Base-by-base conservation (phyloP, 2,888 invertebrate species). In the Oegoconia quadripuncta region DNA sequence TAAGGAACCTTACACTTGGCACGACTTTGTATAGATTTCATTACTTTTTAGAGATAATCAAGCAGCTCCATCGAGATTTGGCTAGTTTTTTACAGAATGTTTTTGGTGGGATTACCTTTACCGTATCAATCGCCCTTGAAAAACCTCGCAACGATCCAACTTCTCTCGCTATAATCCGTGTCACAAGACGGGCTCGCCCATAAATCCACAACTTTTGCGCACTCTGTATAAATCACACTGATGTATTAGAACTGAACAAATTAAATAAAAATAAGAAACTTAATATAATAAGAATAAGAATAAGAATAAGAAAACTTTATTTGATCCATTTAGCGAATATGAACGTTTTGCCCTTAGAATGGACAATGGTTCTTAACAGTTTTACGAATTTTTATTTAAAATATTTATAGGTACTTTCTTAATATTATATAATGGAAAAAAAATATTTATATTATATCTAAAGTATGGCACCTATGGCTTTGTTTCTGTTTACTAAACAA, bases 181-280 rank as follows among this genome's bases (percentile, higher is more conserved):
- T 44, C 42, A 41, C 42, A 36, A 37, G 30, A 30, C 32, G 34
- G 25, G 30, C 41, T 18, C 11, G 31, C 36, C 44, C 18, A 50
- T 52, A 50, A 52, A 52, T 50, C 44, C 42, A 32, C 42, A 52
- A 52, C 37, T 50, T 52, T 32, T 39, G 39, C 41, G 20, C 25
- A 37, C 31, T n/a, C n/a, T 29, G 20, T 39, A 46, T 53, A 53
- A 53, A 53, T 53, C 53, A 50, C 42, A 13, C 25, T 42, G 48
- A 48, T 47, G 53, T 50, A 50, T 50, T 46, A 44, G 44, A 42
- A 35, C 34, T 28, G 20, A 30, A 38, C 36, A 44, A 48, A 50
- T 54, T 48, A 51, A 54, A 54, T n/a, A n/a, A 54, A 54, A 46
- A 51, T 50, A 53, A 49, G 49, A 11, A 25, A 25, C 25, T 25